Percentiles rank a stretch among this genome's conserved stretches.
phyloP scores from a whole-genome alignment of 2,888 invertebrate genomes.

The Hyalella azteca region DNA sequence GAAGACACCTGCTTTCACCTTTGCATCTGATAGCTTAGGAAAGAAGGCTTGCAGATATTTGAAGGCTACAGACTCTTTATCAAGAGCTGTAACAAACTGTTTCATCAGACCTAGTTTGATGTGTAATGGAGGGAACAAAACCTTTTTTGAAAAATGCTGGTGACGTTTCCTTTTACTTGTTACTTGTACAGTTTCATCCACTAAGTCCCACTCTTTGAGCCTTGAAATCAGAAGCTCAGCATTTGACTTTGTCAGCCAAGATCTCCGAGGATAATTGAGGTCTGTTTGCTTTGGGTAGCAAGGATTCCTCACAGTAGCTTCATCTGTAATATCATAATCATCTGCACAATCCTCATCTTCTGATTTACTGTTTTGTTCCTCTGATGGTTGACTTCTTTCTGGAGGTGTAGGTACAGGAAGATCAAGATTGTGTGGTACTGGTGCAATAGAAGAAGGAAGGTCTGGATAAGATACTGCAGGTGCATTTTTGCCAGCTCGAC shows the following conservation, averaged over 20 bases:
- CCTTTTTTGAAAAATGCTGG: no score
- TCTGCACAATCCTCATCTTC: background rate
- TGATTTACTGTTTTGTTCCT: slow-evolving; percentile 3
- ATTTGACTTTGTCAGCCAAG: slow-evolving; percentile 39
- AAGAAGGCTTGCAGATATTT: no score
- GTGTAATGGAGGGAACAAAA: no score
- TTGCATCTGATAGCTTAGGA: no score
- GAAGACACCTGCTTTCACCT: no score
- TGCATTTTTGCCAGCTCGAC: slow-evolving; percentile 37
- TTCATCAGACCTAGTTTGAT: no score
- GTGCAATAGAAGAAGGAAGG: background rate
- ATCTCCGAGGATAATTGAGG: slow-evolving; percentile 38
- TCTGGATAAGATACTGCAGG: slow-evolving; percentile 33
- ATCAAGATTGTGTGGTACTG: slow-evolving; percentile 23
- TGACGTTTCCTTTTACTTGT: slow-evolving; percentile 31
- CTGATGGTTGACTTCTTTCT: slow-evolving; percentile 11
- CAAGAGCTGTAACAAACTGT: no score
- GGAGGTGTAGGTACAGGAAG: slow-evolving; percentile 5
- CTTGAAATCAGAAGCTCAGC: slow-evolving; percentile 24
- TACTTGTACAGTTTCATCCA: slow-evolving; percentile 35
- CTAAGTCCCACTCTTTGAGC: slow-evolving; percentile 34
- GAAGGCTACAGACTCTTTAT: no score
- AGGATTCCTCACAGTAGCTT: slow-evolving; percentile 24
- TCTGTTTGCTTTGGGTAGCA: slow-evolving; percentile 32
- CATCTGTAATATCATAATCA: background rate